Evolutionary conservation across 2,797 vertebrate species (phyloP).

Genomic region (Knipowitschia caucasica): DNA sequence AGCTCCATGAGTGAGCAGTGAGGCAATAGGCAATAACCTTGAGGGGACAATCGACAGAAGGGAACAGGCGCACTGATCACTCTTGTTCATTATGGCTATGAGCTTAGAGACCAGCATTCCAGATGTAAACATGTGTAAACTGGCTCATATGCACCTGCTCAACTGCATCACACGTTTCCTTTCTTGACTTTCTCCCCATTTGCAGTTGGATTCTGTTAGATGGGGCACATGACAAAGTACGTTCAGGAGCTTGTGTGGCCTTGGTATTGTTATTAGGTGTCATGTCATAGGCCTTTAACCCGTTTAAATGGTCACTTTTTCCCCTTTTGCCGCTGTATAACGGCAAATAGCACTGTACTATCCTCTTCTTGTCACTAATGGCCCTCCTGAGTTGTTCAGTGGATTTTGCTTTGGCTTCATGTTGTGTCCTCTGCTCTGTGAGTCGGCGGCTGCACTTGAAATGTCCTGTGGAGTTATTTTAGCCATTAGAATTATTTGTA

Average conservation of each 20-base stretch:
- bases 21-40: conserved; percentile 48
- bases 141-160: conserved; percentile 41
- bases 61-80: conserved; percentile 26
- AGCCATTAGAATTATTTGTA: conserved; percentile 6
- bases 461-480: conserved; percentile 4
- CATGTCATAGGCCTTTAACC: too few species aligned
- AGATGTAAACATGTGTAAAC: conserved; percentile 39
- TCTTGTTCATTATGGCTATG: conserved; percentile 16
- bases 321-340: neutral
- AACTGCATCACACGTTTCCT: neutral
- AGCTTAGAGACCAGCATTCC: conserved; percentile 43
- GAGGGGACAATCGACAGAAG: conserved; percentile 29
- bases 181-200: neutral
- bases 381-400: conserved; percentile 25
- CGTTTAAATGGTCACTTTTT: conserved; percentile 19
- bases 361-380: conserved; percentile 2
- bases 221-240: too few species aligned
- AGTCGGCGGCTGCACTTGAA: neutral
- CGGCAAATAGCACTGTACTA: conserved; percentile 10
- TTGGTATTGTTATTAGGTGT: too few species aligned
- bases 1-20: conserved; percentile 28
- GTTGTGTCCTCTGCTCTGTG: conserved; percentile 1
- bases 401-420: neutral
- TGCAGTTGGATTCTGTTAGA: neutral
- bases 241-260: too few species aligned